phyloP scores from a whole-genome alignment of 2,797 vertebrate genomes.

The Alosa sapidissima region DNA sequence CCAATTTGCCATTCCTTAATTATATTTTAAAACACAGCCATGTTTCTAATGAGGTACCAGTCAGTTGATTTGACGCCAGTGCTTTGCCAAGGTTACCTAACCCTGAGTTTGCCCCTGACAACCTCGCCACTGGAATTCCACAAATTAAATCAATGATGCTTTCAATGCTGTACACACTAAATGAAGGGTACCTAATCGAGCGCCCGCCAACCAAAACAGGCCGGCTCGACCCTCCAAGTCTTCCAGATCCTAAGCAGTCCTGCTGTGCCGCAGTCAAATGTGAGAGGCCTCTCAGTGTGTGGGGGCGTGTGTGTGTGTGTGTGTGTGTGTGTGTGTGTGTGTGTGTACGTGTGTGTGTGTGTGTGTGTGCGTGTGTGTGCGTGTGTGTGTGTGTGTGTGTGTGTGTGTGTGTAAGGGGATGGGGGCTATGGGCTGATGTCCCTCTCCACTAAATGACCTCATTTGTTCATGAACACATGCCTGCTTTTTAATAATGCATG shows the following conservation, averaged over 20 bases:
- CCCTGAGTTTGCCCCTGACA: not conserved
- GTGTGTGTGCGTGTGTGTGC: not conserved
- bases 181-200: not conserved
- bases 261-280: not conserved
- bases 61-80: not conserved
- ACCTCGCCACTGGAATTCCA: not conserved
- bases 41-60: not conserved
- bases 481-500: slow-evolving; percentile 20
- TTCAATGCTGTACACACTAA: not conserved
- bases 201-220: not conserved
- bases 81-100: not conserved
- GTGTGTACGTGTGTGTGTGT: not conserved
- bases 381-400: not conserved
- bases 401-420: not conserved
- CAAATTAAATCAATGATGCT: no score
- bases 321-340: not conserved
- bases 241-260: not conserved
- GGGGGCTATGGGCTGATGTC: not conserved
- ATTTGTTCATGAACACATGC: slow-evolving; percentile 8
- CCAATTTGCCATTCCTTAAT: not conserved
- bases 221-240: not conserved
- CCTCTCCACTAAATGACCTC: slow-evolving; percentile 6
- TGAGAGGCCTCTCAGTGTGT: not conserved
- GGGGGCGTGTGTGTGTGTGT: not conserved
- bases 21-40: not conserved